Evolutionary conservation across 1,140 invertebrate species (phyloP), one percentile per base, ranked within the genome.

Genomic region (Drosophila triauraria): DNA sequence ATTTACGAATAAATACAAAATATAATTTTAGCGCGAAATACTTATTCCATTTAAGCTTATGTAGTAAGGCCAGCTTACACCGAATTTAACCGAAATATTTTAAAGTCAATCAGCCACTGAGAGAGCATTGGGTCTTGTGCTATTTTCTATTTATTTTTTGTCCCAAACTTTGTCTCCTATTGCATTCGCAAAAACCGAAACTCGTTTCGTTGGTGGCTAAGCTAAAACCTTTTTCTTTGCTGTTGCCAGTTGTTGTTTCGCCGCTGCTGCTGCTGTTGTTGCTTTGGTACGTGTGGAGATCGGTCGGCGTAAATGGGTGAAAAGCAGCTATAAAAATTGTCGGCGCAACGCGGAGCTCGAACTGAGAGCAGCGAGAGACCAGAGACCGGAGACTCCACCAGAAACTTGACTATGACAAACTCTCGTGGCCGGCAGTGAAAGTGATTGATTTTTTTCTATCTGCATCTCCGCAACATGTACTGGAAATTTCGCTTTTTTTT

Each of bases 271-370:
- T 13, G 40, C 8, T 30, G n/a, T 40, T 60, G 44, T 20, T 62
- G 47, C 20, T 77, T 75, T 83, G 60, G 57, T 84, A 84, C 72
- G 82, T 84, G 74, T 85, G 54, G 68, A 69, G 50, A 78, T 82
- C 62, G 72, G 60, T 61, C 57, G 57, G 59, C 74, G 79, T 74
- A 83, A 86, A 86, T 83, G 68, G 83, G 80, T 87, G 83, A 88
- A 86, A 86, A 83, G 80, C 68, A 78, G 60, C 67, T 72, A 86
- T 68, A 86, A 87, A 86, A 87, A 82, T 82, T 76, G 82, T 87
- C 59, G 76, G 75, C 25, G 12, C 61, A 38, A 12, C 17, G 35
- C 43, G 48, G 38, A 38, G 43, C 42, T 42, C 42, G 38, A 38
- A 38, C 42, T 42, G 48, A 43, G 15, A 32, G 60, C 20, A 32